Evolutionary conservation across 2,888 invertebrate genomes (phyloP).

Genomic region (Galerucella calmariensis): DNA sequence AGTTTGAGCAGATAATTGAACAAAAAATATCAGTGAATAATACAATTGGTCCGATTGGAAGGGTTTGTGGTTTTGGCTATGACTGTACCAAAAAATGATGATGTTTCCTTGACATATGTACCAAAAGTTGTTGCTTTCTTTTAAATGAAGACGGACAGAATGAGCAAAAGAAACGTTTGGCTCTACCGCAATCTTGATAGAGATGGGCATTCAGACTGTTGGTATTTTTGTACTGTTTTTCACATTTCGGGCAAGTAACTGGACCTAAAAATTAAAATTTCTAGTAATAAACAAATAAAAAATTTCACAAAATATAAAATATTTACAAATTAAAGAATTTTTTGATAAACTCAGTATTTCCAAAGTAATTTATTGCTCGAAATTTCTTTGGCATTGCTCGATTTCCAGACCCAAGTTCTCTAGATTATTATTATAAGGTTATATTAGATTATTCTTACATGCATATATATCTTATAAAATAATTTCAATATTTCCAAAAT

Average conservation of each 20-base stretch:
- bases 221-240: conserved; percentile 48
- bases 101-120: conserved; percentile 40
- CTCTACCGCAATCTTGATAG: conserved; percentile 39
- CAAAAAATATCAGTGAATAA: not conserved
- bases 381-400: too few relatives aligned
- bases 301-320: not conserved
- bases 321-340: not conserved
- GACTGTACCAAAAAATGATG: conserved; percentile 18
- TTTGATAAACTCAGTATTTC: too few relatives aligned
- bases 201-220: conserved; percentile 49
- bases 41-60: not conserved
- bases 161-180: conserved; percentile 28
- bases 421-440: too few relatives aligned
- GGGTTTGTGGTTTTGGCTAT: conserved; percentile 2
- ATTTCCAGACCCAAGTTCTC: too few relatives aligned
- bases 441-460: too few relatives aligned
- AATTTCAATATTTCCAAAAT: too few relatives aligned
- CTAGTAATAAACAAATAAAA: conserved; percentile 10
- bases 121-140: conserved; percentile 39
- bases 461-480: too few relatives aligned
- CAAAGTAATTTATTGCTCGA: too few relatives aligned
- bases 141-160: conserved; percentile 31
- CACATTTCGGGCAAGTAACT: conserved; percentile 48
- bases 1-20: not conserved
- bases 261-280: conserved; percentile 17